These are phyloP conservation scores for Ctenicera cuprea DNA, from an alignment of 2,888 invertebrate species.

Conservation along the genomic window DNA sequence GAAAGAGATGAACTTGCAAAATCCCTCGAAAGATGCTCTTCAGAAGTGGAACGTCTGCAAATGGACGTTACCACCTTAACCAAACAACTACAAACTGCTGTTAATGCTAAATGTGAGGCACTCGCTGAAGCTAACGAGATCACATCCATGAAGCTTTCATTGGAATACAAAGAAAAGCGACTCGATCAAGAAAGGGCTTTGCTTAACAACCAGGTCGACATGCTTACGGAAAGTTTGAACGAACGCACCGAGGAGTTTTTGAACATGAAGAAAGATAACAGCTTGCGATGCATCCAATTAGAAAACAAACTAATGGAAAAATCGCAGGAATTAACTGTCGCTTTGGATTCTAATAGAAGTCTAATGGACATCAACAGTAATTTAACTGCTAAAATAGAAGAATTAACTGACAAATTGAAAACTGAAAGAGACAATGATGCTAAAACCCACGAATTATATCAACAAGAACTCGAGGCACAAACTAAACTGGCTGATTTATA, in stretches of 20 bases:
- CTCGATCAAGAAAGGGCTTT: slow-evolving; percentile 88
- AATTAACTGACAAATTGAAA: slow-evolving; percentile 81
- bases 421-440: slow-evolving; percentile 80
- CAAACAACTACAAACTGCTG: slow-evolving; percentile 84
- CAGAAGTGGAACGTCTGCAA: slow-evolving; percentile 84
- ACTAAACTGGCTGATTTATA: slow-evolving; percentile 89
- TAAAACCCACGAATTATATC: slow-evolving; percentile 80
- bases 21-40: slow-evolving; percentile 82
- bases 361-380: slow-evolving; percentile 83
- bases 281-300: slow-evolving; percentile 78
- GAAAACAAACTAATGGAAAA: slow-evolving; percentile 87
- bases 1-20: slow-evolving; percentile 85
- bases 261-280: slow-evolving; percentile 84
- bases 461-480: slow-evolving; percentile 90
- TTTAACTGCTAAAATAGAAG: slow-evolving; percentile 81
- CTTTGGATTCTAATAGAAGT: slow-evolving; percentile 81
- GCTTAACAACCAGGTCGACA: slow-evolving; percentile 85
- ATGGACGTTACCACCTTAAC: slow-evolving; percentile 81
- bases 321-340: slow-evolving; percentile 85
- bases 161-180: slow-evolving; percentile 89
- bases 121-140: slow-evolving; percentile 87
- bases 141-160: slow-evolving; percentile 84
- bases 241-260: slow-evolving; percentile 87
- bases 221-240: slow-evolving; percentile 86
- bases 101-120: slow-evolving; percentile 89